Evolutionary conservation across 2,888 invertebrate genomes (phyloP).

Genomic region (Colletes collaris): DNA sequence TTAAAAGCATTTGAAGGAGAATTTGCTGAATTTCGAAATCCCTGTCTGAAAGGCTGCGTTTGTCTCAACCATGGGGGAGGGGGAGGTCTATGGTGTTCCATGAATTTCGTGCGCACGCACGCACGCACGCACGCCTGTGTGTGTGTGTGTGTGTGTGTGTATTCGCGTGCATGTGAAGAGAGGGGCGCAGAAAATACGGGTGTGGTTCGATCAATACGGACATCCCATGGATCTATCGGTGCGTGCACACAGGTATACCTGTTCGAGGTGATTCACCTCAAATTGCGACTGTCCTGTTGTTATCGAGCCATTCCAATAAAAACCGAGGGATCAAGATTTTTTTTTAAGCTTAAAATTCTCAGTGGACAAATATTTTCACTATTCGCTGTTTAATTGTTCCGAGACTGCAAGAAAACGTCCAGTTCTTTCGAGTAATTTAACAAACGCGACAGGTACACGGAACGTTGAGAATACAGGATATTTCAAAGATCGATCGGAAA

Average conservation of each 20-base stretch:
- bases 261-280: constrained; percentile 52
- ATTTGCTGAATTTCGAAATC: constrained; percentile 29
- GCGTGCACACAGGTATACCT: constrained; percentile 53
- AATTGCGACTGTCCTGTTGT: constrained; percentile 21
- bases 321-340: too few relatives aligned
- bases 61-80: constrained; percentile 14
- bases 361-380: neutral
- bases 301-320: too few relatives aligned
- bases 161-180: constrained; percentile 57
- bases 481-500: too few relatives aligned
- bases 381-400: too few relatives aligned
- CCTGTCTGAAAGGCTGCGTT: constrained; percentile 30
- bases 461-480: too few relatives aligned
- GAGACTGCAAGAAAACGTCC: too few relatives aligned
- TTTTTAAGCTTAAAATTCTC: neutral
- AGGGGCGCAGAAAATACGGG: constrained; percentile 75
- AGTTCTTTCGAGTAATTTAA: too few relatives aligned
- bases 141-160: constrained; percentile 58
- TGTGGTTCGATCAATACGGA: constrained; percentile 82
- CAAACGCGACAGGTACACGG: too few relatives aligned
- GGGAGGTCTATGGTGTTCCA: constrained; percentile 43
- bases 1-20: constrained; percentile 11
- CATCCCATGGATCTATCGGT: constrained; percentile 79
- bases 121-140: constrained; percentile 64
- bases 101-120: constrained; percentile 70